These are phyloP conservation scores for Tupaia chinensis DNA, from an alignment of 2,113 vertebrate genomes.

Conservation along the genomic window DNA sequence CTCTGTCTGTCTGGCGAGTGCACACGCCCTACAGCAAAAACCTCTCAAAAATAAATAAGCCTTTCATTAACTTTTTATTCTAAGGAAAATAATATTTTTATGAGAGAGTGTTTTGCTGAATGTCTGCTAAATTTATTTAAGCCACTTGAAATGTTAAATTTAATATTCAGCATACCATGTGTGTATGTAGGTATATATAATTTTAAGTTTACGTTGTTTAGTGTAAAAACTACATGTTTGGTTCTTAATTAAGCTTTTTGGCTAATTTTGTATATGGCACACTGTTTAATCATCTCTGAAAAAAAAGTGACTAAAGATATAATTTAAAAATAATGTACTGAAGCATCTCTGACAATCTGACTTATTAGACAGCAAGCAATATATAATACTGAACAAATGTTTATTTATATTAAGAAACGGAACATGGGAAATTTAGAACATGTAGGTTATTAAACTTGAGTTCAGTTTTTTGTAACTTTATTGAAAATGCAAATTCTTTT, in stretches of 20 bases:
- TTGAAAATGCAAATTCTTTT: constrained; percentile 78
- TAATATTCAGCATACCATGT: constrained; percentile 73
- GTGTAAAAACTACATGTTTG: constrained; percentile 81
- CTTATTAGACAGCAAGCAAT: constrained; percentile 77
- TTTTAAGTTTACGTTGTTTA: constrained; percentile 83
- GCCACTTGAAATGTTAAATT: constrained; percentile 85
- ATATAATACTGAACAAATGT: constrained; percentile 62
- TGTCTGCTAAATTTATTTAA: constrained; percentile 86
- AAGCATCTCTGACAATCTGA: constrained; percentile 85
- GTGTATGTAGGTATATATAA: constrained; percentile 77
- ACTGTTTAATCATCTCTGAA: constrained; percentile 82
- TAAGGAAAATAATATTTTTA: constrained; percentile 84
- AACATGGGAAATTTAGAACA: constrained; percentile 76
- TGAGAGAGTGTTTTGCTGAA: constrained; percentile 81
- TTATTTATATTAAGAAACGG: constrained; percentile 77
- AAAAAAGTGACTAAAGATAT: constrained; percentile 78
- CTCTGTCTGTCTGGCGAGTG: too few relatives aligned
- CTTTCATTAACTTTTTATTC: constrained; percentile 82
- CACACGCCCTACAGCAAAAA: too few relatives aligned
- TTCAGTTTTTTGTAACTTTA: constrained; percentile 79
- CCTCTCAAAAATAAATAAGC: too few relatives aligned
- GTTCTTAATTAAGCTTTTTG: constrained; percentile 81
- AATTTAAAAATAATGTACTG: constrained; percentile 80
- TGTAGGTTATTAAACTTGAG: constrained; percentile 73
- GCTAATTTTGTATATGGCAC: constrained; percentile 83